Percentiles rank a stretch among this genome's conserved stretches.
phyloP scores from a whole-genome alignment of 2,797 vertebrate genomes.

The Tolypeutes matacus region DNA sequence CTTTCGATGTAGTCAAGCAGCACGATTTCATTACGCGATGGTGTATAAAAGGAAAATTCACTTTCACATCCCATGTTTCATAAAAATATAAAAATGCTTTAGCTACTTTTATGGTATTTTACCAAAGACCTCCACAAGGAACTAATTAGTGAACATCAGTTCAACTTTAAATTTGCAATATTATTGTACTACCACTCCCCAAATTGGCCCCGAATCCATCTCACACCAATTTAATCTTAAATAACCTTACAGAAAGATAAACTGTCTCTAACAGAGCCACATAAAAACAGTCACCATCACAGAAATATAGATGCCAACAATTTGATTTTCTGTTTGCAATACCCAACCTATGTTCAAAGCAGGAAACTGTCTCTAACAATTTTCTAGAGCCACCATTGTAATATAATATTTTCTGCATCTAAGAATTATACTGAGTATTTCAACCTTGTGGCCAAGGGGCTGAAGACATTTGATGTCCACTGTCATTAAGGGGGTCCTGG shows the following conservation, averaged over 20 bases:
- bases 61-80: constrained; percentile 5
- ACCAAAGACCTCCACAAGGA: background rate
- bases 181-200: background rate
- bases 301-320: constrained; percentile 37
- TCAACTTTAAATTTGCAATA: background rate
- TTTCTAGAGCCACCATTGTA: constrained; percentile 22
- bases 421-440: constrained; percentile 46
- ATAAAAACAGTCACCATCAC: background rate
- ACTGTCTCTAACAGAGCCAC: background rate
- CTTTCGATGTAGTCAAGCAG: constrained; percentile 76
- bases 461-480: constrained; percentile 80
- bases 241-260: constrained; percentile 50
- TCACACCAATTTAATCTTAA: constrained; percentile 36
- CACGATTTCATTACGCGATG: constrained; percentile 59
- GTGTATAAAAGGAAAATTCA: constrained; percentile 64
- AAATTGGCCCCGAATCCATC: constrained; percentile 60
- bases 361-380: constrained; percentile 69
- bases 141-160: constrained; percentile 23
- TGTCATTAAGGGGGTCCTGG: constrained; percentile 64
- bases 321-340: constrained; percentile 63
- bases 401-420: constrained; percentile 39
- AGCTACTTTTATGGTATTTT: constrained; percentile 10
- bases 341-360: constrained; percentile 38
- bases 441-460: constrained; percentile 75
- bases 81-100: constrained; percentile 42